Percentiles rank a stretch among this genome's conserved stretches.
These are phyloP conservation scores for Spea multiplicata DNA, from an alignment of 2,113 vertebrate genomes.

Conservation along the genomic window DNA sequence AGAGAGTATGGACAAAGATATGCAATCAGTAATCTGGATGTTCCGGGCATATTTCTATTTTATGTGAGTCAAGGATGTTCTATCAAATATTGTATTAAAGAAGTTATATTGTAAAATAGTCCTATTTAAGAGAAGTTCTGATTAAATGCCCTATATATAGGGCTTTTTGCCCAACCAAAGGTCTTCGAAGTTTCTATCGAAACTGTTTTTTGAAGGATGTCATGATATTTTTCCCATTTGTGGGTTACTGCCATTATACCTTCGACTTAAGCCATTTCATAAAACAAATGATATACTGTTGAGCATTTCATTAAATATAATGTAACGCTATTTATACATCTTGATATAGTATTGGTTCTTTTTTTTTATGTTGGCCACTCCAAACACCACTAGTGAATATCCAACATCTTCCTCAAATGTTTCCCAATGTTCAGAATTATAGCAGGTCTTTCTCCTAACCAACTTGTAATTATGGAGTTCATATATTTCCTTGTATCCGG, in stretches of 20 bases:
- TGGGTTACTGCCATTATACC: slow-evolving; percentile 72
- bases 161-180: slow-evolving; percentile 77
- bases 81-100: slow-evolving; percentile 64
- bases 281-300: background rate
- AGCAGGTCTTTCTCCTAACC: too few species aligned
- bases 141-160: slow-evolving; percentile 77
- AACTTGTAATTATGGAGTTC: too few species aligned
- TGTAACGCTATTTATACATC: background rate
- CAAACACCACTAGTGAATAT: background rate
- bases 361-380: background rate
- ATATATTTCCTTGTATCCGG: too few species aligned
- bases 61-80: slow-evolving; percentile 61
- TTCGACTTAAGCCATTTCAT: slow-evolving; percentile 59
- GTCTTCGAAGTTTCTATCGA: slow-evolving; percentile 78
- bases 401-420: background rate
- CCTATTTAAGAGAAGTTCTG: slow-evolving; percentile 76
- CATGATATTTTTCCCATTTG: slow-evolving; percentile 65
- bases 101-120: slow-evolving; percentile 65
- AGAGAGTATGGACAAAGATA: slow-evolving; percentile 22
- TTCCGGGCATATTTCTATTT: slow-evolving; percentile 56
- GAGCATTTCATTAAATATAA: background rate
- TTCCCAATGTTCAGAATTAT: too few species aligned
- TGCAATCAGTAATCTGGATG: slow-evolving; percentile 38
- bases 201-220: slow-evolving; percentile 73
- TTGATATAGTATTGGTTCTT: background rate